These are phyloP conservation scores for Coelinius sp. DNA, from an alignment of 2,888 invertebrate genomes.

Conservation along the genomic window DNA sequence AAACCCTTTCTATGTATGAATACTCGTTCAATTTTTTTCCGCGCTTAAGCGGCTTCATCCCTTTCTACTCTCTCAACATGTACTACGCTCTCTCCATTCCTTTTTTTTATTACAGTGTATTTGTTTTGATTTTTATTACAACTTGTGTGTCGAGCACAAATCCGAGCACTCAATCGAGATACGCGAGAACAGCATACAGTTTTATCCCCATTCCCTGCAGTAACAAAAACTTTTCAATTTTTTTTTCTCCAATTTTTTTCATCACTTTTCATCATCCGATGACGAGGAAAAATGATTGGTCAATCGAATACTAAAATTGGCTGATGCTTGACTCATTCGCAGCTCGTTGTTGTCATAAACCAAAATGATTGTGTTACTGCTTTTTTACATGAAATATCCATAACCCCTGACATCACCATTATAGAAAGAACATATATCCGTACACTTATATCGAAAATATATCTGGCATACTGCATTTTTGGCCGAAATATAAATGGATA, in stretches of 20 bases:
- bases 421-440: too few relatives aligned
- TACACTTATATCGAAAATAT: too few relatives aligned
- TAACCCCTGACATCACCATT: slow-evolving; percentile 1
- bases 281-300: not conserved
- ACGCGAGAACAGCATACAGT: not conserved
- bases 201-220: too few relatives aligned
- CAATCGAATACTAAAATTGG: not conserved
- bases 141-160: slow-evolving; percentile 7
- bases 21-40: not conserved
- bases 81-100: too few relatives aligned
- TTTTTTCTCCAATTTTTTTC: slow-evolving; percentile 8
- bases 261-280: not conserved
- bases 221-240: too few relatives aligned
- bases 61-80: not conserved
- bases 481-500: too few relatives aligned
- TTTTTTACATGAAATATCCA: not conserved
- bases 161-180: not conserved
- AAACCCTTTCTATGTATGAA: not conserved
- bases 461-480: too few relatives aligned
- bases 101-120: slow-evolving; percentile 1
- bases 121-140: slow-evolving; percentile 9
- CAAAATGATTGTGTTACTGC: not conserved
- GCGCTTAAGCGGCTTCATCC: not conserved
- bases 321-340: not conserved
- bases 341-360: not conserved